These are phyloP conservation scores for Catharus minimus DNA, from an alignment of 2,113 vertebrate genomes.

Conservation along the genomic window DNA sequence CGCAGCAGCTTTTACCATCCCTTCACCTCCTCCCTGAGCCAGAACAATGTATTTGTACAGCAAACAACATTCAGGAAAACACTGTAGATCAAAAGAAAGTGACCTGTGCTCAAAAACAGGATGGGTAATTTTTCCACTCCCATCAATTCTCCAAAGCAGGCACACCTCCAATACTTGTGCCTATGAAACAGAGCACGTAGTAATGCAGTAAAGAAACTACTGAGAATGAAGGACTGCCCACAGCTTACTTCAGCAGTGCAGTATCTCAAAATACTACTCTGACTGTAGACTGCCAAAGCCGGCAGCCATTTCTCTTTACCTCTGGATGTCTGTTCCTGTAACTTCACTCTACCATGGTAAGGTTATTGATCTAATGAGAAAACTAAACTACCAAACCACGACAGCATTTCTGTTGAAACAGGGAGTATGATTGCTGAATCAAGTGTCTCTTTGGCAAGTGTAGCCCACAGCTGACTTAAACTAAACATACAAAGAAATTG, in stretches of 20 bases:
- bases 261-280: background rate
- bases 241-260: background rate
- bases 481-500: background rate
- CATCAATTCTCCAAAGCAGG: background rate
- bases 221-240: background rate
- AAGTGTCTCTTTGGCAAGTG: background rate
- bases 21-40: background rate
- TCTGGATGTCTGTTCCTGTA: background rate
- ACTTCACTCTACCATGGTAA: background rate
- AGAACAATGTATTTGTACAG: background rate
- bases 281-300: background rate
- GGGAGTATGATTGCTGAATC: background rate
- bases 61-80: background rate
- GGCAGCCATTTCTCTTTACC: background rate
- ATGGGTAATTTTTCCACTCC: background rate
- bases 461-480: background rate
- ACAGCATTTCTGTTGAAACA: background rate
- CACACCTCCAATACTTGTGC: background rate
- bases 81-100: background rate
- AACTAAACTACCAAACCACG: background rate
- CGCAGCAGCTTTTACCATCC: background rate
- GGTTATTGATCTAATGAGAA: background rate
- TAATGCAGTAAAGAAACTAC: background rate
- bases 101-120: background rate
- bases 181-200: background rate